phyloP scores from a whole-genome alignment of 2,797 vertebrate genomes.

The Darevskia mixta region DNA sequence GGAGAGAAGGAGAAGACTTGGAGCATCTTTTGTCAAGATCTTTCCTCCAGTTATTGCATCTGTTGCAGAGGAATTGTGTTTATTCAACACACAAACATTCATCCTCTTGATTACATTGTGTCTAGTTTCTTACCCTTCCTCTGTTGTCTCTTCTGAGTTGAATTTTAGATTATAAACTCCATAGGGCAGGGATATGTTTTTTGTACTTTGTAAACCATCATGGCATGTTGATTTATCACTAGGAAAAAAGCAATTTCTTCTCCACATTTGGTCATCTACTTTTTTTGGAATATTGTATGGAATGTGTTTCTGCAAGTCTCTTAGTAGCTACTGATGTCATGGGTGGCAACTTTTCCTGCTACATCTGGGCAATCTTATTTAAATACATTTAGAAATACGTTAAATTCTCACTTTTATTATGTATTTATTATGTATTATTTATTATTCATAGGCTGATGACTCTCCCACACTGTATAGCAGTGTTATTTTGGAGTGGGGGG shows the following conservation, averaged over 20 bases:
- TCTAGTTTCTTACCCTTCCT: background rate
- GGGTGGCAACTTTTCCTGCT: too few species aligned
- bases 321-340: background rate
- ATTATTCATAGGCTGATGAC: background rate
- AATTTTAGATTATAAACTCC: background rate
- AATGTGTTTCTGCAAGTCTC: too few species aligned
- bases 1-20: too few species aligned
- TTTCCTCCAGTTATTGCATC: background rate
- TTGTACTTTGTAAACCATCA: background rate
- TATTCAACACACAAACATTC: background rate
- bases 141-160: background rate
- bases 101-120: background rate
- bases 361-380: too few species aligned
- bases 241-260: background rate
- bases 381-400: too few species aligned
- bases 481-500: too few species aligned
- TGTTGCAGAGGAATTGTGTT: background rate
- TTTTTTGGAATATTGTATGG: background rate
- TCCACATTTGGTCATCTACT: background rate
- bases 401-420: too few species aligned
- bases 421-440: too few species aligned
- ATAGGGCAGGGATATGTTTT: background rate
- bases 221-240: background rate
- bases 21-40: too few species aligned
- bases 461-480: background rate